Conservation (phyloP, 2,113 vertebrate species). For the Myodes glareolus region DNA sequence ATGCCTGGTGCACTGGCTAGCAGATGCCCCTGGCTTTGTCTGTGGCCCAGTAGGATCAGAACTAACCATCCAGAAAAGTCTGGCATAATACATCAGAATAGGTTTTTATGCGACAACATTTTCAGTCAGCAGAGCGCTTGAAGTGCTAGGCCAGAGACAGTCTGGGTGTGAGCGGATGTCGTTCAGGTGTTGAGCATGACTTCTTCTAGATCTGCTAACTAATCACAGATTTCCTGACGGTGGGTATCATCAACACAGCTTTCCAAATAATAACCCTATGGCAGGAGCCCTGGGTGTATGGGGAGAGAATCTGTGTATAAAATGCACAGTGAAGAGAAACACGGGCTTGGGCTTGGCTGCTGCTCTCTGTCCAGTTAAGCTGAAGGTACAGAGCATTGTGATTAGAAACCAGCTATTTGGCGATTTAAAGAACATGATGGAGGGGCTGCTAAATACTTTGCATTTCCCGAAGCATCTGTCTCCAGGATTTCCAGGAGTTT, state of each 20-base stretch:
- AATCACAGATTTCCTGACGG: neutral
- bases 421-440: neutral
- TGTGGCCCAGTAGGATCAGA: neutral
- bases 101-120: neutral
- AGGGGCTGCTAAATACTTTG: neutral
- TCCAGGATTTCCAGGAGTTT: neutral
- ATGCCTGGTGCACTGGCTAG: neutral
- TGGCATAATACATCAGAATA: neutral
- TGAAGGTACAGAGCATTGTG: neutral
- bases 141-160: neutral
- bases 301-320: neutral
- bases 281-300: neutral
- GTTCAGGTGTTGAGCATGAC: neutral
- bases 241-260: neutral
- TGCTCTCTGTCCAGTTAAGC: constrained; percentile 27
- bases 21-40: neutral
- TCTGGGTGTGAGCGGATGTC: neutral
- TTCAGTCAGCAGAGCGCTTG: neutral
- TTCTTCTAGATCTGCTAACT: neutral
- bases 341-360: constrained; percentile 8
- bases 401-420: constrained; percentile 52
- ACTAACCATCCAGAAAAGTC: neutral
- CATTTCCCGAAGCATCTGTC: constrained; percentile 16
- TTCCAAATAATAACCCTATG: neutral
- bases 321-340: neutral